A percentile compares a stretch with the other conserved stretches of the same genome.
Conservation (phyloP, 2,888 invertebrate species). For the Pachliopta kotzebuea region DNA sequence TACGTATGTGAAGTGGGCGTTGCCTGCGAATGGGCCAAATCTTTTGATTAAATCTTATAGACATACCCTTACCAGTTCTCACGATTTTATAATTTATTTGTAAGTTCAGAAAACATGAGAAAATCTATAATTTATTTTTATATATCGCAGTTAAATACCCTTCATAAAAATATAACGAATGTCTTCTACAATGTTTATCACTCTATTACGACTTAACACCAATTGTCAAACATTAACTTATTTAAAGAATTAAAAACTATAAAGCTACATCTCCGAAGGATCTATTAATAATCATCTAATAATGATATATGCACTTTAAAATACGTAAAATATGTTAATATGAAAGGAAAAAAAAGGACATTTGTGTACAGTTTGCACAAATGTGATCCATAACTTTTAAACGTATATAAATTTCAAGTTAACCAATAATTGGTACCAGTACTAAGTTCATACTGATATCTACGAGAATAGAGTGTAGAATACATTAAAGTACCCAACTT, state of each 20-base stretch:
- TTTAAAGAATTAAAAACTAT: no score
- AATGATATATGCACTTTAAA: no score
- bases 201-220: no score
- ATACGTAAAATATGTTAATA: no score
- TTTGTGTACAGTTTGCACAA: background rate
- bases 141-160: no score
- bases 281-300: no score
- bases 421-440: conserved; percentile 51
- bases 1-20: conserved; percentile 54
- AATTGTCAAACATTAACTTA: no score
- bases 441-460: conserved; percentile 50
- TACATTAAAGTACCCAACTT: conserved; percentile 43
- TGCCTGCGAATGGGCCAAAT: conserved; percentile 59
- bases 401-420: conserved; percentile 38
- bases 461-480: conserved; percentile 43
- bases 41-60: conserved; percentile 41
- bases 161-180: no score
- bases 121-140: no score
- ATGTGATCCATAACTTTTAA: conserved; percentile 41
- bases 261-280: no score
- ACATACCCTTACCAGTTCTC: conserved; percentile 36
- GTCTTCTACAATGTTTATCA: no score
- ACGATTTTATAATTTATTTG: background rate
- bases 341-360: background rate
- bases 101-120: background rate